Percentiles rank a stretch among this genome's conserved stretches.
Conservation (phyloP, 2,113 vertebrate genomes). For the Gasterosteus nipponicus region DNA sequence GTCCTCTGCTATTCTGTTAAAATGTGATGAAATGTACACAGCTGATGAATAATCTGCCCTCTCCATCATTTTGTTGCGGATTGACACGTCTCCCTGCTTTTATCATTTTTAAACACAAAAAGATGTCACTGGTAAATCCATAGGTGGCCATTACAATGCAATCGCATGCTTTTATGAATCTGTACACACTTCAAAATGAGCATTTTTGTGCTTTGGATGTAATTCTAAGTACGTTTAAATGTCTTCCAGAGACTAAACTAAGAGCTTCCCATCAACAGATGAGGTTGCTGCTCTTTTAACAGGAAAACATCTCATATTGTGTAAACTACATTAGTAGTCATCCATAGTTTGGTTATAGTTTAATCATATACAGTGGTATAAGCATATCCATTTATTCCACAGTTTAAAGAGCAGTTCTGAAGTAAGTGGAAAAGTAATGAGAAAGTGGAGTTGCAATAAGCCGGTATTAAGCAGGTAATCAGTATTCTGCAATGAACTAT, state of each 20-base stretch:
- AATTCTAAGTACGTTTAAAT: not conserved
- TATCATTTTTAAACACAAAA: not conserved
- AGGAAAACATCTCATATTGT: constrained; percentile 6
- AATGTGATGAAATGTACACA: not conserved
- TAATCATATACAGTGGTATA: constrained; percentile 1
- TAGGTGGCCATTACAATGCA: not conserved
- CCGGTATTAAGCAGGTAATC: constrained; percentile 69
- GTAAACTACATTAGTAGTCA: constrained; percentile 15
- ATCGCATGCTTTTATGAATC: not conserved
- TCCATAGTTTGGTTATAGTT: constrained; percentile 10
- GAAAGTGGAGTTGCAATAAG: constrained; percentile 57
- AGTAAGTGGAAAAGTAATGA: constrained; percentile 54
- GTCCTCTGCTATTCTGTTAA: not conserved
- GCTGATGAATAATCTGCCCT: not conserved
- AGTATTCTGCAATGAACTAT: constrained; percentile 70
- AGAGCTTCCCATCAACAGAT: not conserved
- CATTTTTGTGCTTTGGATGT: not conserved
- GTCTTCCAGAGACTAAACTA: not conserved
- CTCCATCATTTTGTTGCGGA: not conserved
- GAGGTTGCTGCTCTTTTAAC: not conserved
- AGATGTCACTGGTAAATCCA: not conserved
- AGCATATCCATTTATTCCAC: constrained; percentile 35
- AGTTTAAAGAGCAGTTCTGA: constrained; percentile 39
- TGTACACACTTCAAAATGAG: not conserved
- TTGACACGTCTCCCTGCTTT: not conserved